Evolutionary conservation across 2,113 vertebrate genomes (phyloP).

Genomic region (Cinclus cinclus): DNA sequence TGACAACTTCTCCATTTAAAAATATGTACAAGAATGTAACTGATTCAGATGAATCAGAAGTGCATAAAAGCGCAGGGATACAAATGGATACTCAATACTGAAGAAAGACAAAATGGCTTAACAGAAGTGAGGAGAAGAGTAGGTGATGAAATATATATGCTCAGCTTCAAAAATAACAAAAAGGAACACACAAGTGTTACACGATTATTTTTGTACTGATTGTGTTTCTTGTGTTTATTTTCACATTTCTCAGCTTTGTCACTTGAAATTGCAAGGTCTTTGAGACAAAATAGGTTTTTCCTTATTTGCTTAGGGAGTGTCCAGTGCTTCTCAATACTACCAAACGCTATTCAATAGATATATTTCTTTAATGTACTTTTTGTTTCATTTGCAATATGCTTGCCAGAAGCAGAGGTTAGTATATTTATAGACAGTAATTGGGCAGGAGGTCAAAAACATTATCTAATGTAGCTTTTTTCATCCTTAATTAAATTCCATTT

Average conservation of each 20-base stretch:
- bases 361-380: conserved; percentile 21
- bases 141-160: background rate
- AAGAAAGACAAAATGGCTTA: background rate
- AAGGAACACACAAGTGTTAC: background rate
- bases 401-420: conserved; percentile 53
- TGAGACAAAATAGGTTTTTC: background rate
- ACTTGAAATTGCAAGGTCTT: background rate
- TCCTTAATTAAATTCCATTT: conserved; percentile 72
- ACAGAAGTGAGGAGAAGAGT: background rate
- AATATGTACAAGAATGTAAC: background rate
- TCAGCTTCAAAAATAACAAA: background rate
- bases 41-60: background rate
- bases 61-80: background rate
- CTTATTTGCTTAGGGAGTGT: background rate
- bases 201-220: background rate
- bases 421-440: conserved; percentile 60
- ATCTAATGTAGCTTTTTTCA: conserved; percentile 58
- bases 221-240: background rate
- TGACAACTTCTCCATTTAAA: background rate
- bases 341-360: background rate
- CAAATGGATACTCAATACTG: background rate
- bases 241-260: background rate
- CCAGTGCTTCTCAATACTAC: background rate
- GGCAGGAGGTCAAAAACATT: conserved; percentile 61
- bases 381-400: conserved; percentile 49